phyloP scores from a whole-genome alignment of 2,113 vertebrate species.

The Bubo scandiacus region DNA sequence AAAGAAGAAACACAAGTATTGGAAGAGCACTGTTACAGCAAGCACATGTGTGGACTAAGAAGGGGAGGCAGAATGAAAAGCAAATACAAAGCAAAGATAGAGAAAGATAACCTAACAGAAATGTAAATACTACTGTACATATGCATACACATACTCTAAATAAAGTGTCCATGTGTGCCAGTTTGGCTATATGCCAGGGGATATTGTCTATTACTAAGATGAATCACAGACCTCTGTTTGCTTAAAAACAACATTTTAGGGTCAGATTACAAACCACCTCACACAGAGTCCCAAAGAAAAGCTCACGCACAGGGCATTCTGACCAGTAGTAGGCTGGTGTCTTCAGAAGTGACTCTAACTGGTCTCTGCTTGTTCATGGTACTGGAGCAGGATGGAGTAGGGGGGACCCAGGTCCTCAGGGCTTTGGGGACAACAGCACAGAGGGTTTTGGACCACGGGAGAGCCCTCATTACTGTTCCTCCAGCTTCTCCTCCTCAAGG shows the following conservation, averaged over 20 bases:
- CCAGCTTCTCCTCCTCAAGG: neutral
- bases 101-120: neutral
- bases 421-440: neutral
- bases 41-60: neutral
- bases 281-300: neutral
- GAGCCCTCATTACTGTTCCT: neutral
- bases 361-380: neutral
- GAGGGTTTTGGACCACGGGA: neutral
- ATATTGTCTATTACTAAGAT: neutral
- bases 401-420: neutral
- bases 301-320: neutral
- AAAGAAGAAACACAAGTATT: neutral
- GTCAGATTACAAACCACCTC: neutral
- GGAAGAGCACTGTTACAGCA: neutral
- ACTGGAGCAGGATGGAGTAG: neutral
- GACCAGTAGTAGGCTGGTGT: neutral
- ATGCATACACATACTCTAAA: accelerated
- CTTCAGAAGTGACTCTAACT: neutral
- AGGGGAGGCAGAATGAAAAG: neutral
- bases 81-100: neutral
- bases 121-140: neutral
- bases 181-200: neutral
- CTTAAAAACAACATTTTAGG: neutral
- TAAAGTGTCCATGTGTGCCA: neutral
- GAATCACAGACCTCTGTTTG: neutral